Conservation (phyloP, 2,888 invertebrate species). For the Perizoma flavofasciatum region DNA sequence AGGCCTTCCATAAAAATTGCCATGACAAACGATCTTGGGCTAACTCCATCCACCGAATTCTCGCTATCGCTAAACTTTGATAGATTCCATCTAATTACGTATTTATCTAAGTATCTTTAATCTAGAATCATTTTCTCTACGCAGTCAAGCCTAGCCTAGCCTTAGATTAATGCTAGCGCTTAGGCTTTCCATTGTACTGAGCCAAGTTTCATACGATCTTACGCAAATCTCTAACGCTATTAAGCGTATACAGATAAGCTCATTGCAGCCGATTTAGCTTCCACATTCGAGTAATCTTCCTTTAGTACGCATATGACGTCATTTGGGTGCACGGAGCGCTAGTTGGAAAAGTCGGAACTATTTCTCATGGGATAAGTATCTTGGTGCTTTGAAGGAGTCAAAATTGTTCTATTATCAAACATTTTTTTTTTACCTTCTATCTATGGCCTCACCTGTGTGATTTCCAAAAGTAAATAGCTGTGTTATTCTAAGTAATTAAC, state of each 20-base stretch:
- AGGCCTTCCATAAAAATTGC: too few relatives aligned
- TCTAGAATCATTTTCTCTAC: slow-evolving; percentile 27
- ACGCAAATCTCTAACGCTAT: slow-evolving; percentile 38
- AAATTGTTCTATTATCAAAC: not conserved
- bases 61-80: slow-evolving; percentile 15
- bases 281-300: slow-evolving; percentile 34
- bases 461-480: too few relatives aligned
- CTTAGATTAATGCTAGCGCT: slow-evolving; percentile 32
- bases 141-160: slow-evolving; percentile 26
- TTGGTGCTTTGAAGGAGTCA: slow-evolving; percentile 1
- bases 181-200: slow-evolving; percentile 35
- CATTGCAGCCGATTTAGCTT: slow-evolving; percentile 36
- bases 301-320: slow-evolving; percentile 16
- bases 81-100: slow-evolving; percentile 27
- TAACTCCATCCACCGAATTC: not conserved
- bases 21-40: too few relatives aligned
- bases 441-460: too few relatives aligned
- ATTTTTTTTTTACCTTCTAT: too few relatives aligned
- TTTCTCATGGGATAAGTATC: slow-evolving; percentile 9
- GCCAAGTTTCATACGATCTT: slow-evolving; percentile 38
- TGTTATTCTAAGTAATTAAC: too few relatives aligned
- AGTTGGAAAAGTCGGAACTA: slow-evolving; percentile 14
- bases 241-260: slow-evolving; percentile 39
- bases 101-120: slow-evolving; percentile 24
- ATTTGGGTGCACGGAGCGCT: slow-evolving; percentile 18